Evolutionary conservation across 2,113 vertebrate species (phyloP), one percentile per base, ranked within the genome.

Genomic region (Gavialis gangeticus): DNA sequence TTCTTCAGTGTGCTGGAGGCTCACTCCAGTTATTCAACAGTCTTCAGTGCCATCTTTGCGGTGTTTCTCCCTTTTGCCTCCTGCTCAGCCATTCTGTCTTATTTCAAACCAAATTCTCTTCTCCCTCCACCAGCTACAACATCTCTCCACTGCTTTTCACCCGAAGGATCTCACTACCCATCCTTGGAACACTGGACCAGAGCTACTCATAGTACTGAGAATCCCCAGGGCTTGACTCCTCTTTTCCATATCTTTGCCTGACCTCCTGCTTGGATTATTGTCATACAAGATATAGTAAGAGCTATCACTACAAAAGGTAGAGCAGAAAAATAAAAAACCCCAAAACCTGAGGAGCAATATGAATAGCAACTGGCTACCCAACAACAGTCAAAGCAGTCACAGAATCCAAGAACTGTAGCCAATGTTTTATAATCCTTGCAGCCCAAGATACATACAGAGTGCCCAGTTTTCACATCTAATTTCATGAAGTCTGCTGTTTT

Each of bases 1-100:
- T 7, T 5, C 30, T 37, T 34, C n/a, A 10, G 3, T 37, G 10
- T 46, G 22, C 6, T 24, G 69, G 14, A 21, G 0, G 0, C 2
- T 2, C 69, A 22, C 3, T 10, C 22, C 59, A 54, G 56, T 90
- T 92, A 46, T 79, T 71, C 69, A 16, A 3, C 55, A 10, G 3
- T 7, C 54, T 46, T 2, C 79, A 34, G 11, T 88, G 75, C 67
- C 37, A 10, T 25, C 77, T 46, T 17, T 63, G 46, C 46, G 62
- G 67, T 10, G 14, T 54, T 15, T 28, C 69, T 90, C 5, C 46
- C 46, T 24, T 46, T 12, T 28, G 60, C 4, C 10, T 27, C 34
- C 3, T 46, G n/a, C n/a, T 16, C 77, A 54, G 63, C 78, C 4
- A 60, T 60, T 76, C 82, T 27, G n/a, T 54, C 17, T n/a, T 18